phyloP scores from a whole-genome alignment of 2,113 vertebrate genomes.

The Glaucomys volans region DNA sequence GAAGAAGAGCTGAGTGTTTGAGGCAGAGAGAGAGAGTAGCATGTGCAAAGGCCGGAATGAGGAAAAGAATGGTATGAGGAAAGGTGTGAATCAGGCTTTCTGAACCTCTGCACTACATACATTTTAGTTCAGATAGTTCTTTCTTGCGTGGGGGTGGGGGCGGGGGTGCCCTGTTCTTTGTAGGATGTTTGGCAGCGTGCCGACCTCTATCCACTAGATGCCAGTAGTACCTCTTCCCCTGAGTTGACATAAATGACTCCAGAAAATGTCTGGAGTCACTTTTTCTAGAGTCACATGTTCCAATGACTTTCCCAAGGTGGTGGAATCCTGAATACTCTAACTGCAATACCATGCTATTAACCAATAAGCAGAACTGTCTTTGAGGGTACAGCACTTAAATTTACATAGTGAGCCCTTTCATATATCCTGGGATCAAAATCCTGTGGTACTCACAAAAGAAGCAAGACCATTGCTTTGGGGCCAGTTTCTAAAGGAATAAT shows the following conservation, averaged over 20 bases:
- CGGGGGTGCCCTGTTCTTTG: neutral
- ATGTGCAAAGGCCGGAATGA: neutral
- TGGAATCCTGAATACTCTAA: neutral
- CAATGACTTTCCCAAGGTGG: too few species aligned
- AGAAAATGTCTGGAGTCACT: neutral
- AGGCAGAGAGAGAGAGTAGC: neutral
- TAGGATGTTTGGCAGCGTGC: neutral
- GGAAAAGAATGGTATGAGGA: neutral
- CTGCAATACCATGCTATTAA: neutral
- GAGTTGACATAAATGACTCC: neutral
- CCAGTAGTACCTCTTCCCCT: neutral
- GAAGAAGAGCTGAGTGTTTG: neutral
- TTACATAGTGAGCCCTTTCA: neutral
- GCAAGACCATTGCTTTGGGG: neutral
- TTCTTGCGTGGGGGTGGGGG: neutral
- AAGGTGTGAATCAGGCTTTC: neutral
- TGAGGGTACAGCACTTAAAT: neutral
- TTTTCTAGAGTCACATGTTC: neutral
- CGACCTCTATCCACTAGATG: neutral
- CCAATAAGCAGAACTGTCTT: neutral
- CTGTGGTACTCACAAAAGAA: neutral
- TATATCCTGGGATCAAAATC: neutral
- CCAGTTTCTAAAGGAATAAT: conserved; percentile 8
- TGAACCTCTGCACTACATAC: neutral
- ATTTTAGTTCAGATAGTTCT: neutral